Evolutionary conservation across 2,797 vertebrate species (phyloP), one percentile per base, ranked within the genome.

Genomic region (Bradypodion pumilum): DNA sequence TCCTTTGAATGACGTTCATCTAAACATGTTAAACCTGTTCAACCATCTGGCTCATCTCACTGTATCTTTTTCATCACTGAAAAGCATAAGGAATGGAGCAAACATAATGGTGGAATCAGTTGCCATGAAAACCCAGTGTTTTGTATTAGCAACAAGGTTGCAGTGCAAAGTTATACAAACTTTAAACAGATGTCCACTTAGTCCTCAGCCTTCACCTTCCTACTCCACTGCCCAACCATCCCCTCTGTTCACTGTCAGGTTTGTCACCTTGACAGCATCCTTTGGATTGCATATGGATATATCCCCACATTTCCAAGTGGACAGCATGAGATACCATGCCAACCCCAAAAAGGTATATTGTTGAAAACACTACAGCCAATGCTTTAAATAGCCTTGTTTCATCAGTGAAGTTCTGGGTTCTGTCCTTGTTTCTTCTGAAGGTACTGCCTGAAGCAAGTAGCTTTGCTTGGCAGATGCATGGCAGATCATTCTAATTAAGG

Each of bases 1-100:
- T 68, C 62, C 46, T 52, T 88, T 85, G 86, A 88, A 83, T 56
- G 62, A 59, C 80, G 35, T 74, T 89, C 12, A 74, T 16, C 87
- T 69, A 90, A 88, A 78, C 70, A 37, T 56, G 87, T 78, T 32
- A 46, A 5, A 68, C 23, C 60, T 56, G 52, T 56, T 62, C 23
- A 86, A 68, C 70, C 25, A 75, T 82, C 73, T 77, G 74, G 77
- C 90, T 78, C 81, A 72, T 81, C 2, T 2, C n/a, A 16, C 49
- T 42, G 76, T 78, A 63, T 49, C 70, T 63, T 85, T 85, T 73
- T 40, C 78, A 46, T 85, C 84, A 86, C 68, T 65, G 23, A 59
- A 56, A 44, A 73, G 23, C 89, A 80, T 87, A 72, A 82, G 60
- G 81, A 66, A 16, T 27, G 23, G n/a, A 76, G 60, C 44, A 73